Base-by-base conservation (phyloP, 2,888 invertebrate species). In the Pelosia muscerda region DNA sequence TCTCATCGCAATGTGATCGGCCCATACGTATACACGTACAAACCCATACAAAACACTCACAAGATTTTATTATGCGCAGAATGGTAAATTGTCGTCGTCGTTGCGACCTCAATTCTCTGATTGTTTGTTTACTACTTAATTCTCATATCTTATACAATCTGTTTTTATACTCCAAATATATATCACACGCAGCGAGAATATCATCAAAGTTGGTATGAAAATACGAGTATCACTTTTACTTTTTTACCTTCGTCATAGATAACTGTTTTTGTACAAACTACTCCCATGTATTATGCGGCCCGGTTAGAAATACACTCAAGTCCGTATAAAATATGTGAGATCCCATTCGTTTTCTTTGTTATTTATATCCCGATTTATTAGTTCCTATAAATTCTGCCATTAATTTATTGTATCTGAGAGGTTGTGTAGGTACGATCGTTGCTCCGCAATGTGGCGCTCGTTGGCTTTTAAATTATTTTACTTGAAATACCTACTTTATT, bases 281-380 rank as follows among this genome's bases (percentile, higher is more conserved):
- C 73, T 78, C 59, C 70, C 62, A 72, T 75, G 59, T 64, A 68
- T 72, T 75, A 73, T 70, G 66, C 64, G 69, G 62, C 59, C 26
- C 57, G 53, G 65, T 63, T 72, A 75, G 68, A 56, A 72, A 75
- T 65, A 63, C 63, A 59, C 62, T 66, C 62, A 59, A 66, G 61
- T 66, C 68, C 59, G 67, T 63, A 80, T 73, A 78, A 78, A 77
- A 73, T 78, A 80, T 80, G 73, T 68, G 70, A 38, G 71, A 68
- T 66, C 38, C 68, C 66, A 80, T 75, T 80, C 68, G 69, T 75
- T 75, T 75, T 63, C 71, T 72, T 68, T 68, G 72, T 78, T 75
- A 77, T 78, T 78, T 78, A 78, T 78, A 66, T 65, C 70, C 49
- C 60, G 66, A 72, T 80, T 70, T 73, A 75, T 79, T 66, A 42